phyloP scores from a whole-genome alignment of 2,888 invertebrate species.

The Eilema sororculum region DNA sequence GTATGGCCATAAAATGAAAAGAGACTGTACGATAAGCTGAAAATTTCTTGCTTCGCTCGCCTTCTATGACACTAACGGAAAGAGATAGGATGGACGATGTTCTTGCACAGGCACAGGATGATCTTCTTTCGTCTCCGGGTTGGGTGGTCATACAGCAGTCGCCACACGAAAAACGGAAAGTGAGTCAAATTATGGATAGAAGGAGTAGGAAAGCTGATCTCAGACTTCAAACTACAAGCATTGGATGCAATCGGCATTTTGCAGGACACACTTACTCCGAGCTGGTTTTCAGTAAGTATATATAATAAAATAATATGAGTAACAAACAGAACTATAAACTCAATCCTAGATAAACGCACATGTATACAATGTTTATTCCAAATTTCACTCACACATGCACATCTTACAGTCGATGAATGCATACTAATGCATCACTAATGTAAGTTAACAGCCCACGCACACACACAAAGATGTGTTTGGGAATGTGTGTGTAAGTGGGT shows the following conservation, averaged over 20 bases:
- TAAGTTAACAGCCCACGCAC: conserved; percentile 52
- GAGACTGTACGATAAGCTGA: too few species aligned
- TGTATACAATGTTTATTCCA: conserved; percentile 64
- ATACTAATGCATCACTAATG: conserved; percentile 62
- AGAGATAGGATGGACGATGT: too few species aligned
- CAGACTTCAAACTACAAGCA: too few species aligned
- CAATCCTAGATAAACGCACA: conserved; percentile 66
- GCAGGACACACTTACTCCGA: not conserved
- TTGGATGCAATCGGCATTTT: not conserved
- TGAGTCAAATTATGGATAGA: too few species aligned
- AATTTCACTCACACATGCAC: conserved; percentile 60
- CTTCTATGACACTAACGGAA: too few species aligned
- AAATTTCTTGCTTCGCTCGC: too few species aligned
- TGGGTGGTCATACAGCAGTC: too few species aligned
- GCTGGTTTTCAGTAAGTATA: not conserved
- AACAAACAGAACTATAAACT: conserved; percentile 39
- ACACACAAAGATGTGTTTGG: conserved; percentile 38
- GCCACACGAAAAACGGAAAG: too few species aligned
- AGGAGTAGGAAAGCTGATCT: too few species aligned
- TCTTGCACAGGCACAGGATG: too few species aligned
- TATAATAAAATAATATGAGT: conserved; percentile 20
- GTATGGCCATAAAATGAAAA: too few species aligned
- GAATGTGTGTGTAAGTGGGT: conserved; percentile 80
- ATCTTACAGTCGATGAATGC: conserved; percentile 52
- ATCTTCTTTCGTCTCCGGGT: too few species aligned